phyloP scores from a whole-genome alignment of 2,113 vertebrate genomes.

The Chloroceryle aenea region DNA sequence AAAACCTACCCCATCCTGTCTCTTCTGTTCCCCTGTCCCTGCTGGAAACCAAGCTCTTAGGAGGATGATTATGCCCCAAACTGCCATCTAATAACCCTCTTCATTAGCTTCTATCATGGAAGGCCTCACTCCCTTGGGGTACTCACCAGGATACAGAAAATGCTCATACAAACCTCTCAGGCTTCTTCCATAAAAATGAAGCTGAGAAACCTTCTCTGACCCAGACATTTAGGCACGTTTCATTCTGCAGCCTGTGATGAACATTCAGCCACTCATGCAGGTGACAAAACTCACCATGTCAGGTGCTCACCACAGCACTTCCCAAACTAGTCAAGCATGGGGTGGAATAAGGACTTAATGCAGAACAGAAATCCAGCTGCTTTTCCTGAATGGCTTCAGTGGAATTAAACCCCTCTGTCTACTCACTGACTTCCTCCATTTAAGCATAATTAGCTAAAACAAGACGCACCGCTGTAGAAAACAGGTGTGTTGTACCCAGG shows the following conservation, averaged over 20 bases:
- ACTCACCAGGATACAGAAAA: background rate
- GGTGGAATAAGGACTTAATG: background rate
- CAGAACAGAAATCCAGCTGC: background rate
- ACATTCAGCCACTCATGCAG: background rate
- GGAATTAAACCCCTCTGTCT: constrained; percentile 12
- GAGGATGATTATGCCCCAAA: background rate
- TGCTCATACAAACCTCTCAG: background rate
- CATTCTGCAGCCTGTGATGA: background rate
- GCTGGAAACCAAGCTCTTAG: background rate
- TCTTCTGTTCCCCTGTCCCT: background rate
- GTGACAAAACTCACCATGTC: background rate
- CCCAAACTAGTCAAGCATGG: background rate
- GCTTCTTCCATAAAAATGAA: background rate
- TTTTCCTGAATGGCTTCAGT: constrained; percentile 1
- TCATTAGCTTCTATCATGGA: background rate
- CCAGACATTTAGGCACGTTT: background rate
- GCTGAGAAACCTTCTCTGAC: background rate
- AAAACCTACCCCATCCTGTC: background rate
- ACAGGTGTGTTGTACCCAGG: background rate
- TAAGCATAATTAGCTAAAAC: constrained; percentile 3
- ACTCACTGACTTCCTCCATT: background rate
- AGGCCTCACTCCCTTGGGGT: background rate
- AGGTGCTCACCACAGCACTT: background rate
- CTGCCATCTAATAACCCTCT: background rate
- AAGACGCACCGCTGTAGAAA: background rate